These are phyloP conservation scores for Speoplatyrhinus poulsoni DNA, from an alignment of 2,113 vertebrate genomes.

Conservation along the genomic window DNA sequence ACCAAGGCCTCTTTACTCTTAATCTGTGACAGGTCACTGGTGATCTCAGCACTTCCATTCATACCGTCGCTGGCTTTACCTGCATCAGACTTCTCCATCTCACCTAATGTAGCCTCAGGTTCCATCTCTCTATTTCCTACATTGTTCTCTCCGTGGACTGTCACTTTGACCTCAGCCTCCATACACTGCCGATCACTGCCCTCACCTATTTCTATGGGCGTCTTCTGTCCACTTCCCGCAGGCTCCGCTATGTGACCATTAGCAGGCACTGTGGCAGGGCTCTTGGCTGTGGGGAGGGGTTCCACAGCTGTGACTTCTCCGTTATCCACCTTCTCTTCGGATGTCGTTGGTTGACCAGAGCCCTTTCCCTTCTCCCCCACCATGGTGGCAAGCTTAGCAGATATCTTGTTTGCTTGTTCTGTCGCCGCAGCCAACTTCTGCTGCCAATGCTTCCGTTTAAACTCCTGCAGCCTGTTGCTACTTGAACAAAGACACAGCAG, in stretches of 20 bases:
- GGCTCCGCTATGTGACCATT: constrained; percentile 37
- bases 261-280: constrained; percentile 8
- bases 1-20: constrained; percentile 55
- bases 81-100: constrained; percentile 28
- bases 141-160: constrained; percentile 29
- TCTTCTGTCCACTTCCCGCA: constrained; percentile 24
- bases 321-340: constrained; percentile 34
- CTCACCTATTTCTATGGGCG: constrained; percentile 5
- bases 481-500: constrained; percentile 19
- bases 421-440: constrained; percentile 60
- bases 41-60: constrained; percentile 16
- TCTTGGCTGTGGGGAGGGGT: constrained; percentile 3
- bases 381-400: background rate
- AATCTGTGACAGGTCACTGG: constrained; percentile 27
- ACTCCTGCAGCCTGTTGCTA: constrained; percentile 69
- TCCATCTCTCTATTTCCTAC: background rate
- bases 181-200: constrained; percentile 7
- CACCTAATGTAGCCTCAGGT: constrained; percentile 1
- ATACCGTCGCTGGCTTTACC: constrained; percentile 23
- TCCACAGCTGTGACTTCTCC: constrained; percentile 40
- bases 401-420: constrained; percentile 47
- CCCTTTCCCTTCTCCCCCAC: constrained; percentile 14
- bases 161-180: constrained; percentile 18
- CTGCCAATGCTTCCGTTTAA: constrained; percentile 71
- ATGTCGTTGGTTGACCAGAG: constrained; percentile 32